A percentile compares a stretch with the other conserved stretches of the same genome.
These are phyloP conservation scores for Acleris holmiana DNA, from an alignment of 2,888 invertebrate species.

Conservation along the genomic window DNA sequence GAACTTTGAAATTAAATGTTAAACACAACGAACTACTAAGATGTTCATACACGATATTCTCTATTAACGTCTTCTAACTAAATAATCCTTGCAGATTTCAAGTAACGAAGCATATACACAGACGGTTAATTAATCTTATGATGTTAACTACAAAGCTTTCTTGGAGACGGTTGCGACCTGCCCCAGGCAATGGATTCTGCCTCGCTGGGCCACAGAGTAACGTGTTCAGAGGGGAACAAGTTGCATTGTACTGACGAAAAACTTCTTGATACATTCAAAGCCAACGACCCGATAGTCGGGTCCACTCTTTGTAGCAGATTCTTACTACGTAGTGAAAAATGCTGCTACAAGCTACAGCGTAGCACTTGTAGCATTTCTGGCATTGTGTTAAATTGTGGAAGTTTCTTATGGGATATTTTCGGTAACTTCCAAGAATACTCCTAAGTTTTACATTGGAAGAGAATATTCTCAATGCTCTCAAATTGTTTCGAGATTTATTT, in stretches of 20 bases:
- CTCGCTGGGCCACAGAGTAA: constrained; percentile 49
- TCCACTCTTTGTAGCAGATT: too few species aligned
- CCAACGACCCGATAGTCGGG: too few species aligned
- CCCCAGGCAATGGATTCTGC: constrained; percentile 59
- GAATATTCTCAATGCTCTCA: too few species aligned
- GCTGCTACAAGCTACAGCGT: too few species aligned
- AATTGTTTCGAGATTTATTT: too few species aligned
- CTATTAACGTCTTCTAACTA: constrained; percentile 1
- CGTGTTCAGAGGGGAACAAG: constrained; percentile 1
- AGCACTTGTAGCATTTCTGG: too few species aligned
- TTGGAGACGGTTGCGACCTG: constrained; percentile 71
- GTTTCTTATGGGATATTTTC: too few species aligned
- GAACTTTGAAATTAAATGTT: neutral
- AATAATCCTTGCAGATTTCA: constrained; percentile 3
- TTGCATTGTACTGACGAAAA: neutral
- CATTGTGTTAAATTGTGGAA: too few species aligned
- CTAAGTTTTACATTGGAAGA: too few species aligned
- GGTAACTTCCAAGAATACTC: too few species aligned
- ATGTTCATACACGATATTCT: neutral
- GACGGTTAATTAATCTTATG: constrained; percentile 58
- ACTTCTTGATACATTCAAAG: too few species aligned
- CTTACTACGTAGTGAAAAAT: too few species aligned
- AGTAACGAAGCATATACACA: constrained; percentile 13
- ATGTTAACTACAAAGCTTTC: constrained; percentile 64
- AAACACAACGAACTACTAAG: neutral